Evolutionary conservation across 2,113 vertebrate genomes (phyloP).

Genomic region (Gadus macrocephalus): DNA sequence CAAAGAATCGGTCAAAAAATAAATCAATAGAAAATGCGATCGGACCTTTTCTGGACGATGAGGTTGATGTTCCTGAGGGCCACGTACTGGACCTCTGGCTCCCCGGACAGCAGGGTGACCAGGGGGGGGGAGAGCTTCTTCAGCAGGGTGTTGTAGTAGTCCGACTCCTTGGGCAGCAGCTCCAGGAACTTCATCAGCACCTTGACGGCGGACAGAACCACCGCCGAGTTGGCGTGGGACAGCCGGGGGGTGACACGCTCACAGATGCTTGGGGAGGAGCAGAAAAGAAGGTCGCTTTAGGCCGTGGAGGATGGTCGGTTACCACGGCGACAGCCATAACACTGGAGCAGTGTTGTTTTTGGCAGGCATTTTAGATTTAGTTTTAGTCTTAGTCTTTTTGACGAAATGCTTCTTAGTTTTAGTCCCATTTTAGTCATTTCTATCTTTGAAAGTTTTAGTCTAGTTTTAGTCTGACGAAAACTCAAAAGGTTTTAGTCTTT

Average conservation of each 20-base stretch:
- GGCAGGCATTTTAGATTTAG: no score
- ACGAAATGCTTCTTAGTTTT: no score
- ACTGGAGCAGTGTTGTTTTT: no score
- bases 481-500: no score
- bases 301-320: no score
- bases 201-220: conserved; percentile 96
- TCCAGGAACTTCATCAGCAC: conserved; percentile 99
- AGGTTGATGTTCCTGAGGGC: conserved; percentile 98
- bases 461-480: no score
- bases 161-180: conserved; percentile 92
- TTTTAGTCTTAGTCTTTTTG: no score
- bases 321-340: no score
- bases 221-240: conserved; percentile 96
- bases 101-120: conserved; percentile 93
- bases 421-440: no score
- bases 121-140: conserved; percentile 95
- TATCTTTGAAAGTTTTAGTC: no score
- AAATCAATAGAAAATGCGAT: background rate
- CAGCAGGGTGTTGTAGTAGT: conserved; percentile 96
- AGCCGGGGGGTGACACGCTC: conserved; percentile 95
- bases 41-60: conserved; percentile 96
- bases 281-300: background rate
- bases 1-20: background rate
- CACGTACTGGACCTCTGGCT: conserved; percentile 97
- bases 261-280: conserved; percentile 79